phyloP scores from a whole-genome alignment of 1,140 invertebrate genomes.

The Drosophila quadrilineata region DNA sequence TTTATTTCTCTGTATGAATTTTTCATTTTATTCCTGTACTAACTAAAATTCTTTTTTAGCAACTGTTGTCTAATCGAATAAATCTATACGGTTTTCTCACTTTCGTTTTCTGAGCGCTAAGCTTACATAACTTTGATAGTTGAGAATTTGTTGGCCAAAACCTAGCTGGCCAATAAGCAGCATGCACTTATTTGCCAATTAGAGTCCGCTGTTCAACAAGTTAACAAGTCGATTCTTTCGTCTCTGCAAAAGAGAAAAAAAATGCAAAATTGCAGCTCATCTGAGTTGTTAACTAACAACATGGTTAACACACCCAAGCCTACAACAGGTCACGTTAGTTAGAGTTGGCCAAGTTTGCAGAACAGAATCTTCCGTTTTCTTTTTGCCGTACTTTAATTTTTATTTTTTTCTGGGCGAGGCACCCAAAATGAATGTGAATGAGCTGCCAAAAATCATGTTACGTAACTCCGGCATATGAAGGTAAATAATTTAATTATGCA shows the following conservation, averaged over 20 bases:
- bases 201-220: constrained; percentile 49
- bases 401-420: too few relatives aligned
- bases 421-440: constrained; percentile 18
- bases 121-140: constrained; percentile 43
- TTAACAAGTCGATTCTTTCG: constrained; percentile 46
- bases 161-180: not conserved
- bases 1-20: not conserved
- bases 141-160: constrained; percentile 14
- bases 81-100: constrained; percentile 43
- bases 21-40: not conserved
- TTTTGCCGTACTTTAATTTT: too few relatives aligned
- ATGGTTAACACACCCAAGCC: constrained; percentile 48
- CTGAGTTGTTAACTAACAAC: constrained; percentile 51
- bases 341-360: not conserved
- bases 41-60: constrained; percentile 25
- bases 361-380: not conserved
- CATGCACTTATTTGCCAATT: constrained; percentile 57
- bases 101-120: constrained; percentile 54
- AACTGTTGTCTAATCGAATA: constrained; percentile 32
- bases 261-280: constrained; percentile 47
- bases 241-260: too few relatives aligned
- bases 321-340: not conserved
- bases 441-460: not conserved
- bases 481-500: constrained; percentile 17
- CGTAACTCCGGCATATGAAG: constrained; percentile 25